Base-by-base conservation (phyloP, 2,113 vertebrate species). In the Eublepharis macularius region DNA sequence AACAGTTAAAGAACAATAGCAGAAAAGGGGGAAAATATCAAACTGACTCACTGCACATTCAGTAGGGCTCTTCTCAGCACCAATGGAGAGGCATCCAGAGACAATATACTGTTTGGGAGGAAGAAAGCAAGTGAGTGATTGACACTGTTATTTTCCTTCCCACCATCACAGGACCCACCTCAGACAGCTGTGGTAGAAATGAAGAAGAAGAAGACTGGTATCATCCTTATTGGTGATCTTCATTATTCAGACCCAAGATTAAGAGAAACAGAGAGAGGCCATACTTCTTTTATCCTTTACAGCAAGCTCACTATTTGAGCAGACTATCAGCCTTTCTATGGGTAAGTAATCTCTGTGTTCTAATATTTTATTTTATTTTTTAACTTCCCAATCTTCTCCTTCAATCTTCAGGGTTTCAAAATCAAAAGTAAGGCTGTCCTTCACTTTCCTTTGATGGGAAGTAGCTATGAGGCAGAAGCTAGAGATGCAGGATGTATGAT, bases 31-130 rank as follows among this genome's bases (percentile, higher is more conserved):
- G 65, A 85, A 39, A 63, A 65, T 6, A 21, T 73, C 76, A 80
- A 24, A 21, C 41, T 45, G 60, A 77, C 75, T 84, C 69, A 86
- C 84, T 29, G 84, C 84, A 80, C 77, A 86, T 24, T 86, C 84
- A 2, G 84, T 86, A 65, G 84, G 84, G 69, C 84, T 86, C 84
- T 86, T 86, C 77, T 86, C 84, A 80, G 84, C 84, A 74, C 84
- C 84, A 63, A 86, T 86, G 43, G 84, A 66, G 77, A 86, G 84
- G 34, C 84, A 86, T 80, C 84, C 84, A 32, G 84, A 86, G 57
- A 86, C 84, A 80, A 86, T 86, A 68, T 80, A 86, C 84, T 86
- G 69, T 74, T 73, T 32, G 21, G 84, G 43, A 57, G 26, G 69
- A 80, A 80, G 65, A 26, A 80, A 65, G 80, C 39, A 65, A 39